A percentile compares a stretch with the other conserved stretches of the same genome.
These are phyloP conservation scores for Discoglossus pictus DNA, from an alignment of 2,797 vertebrate species.

Conservation along the genomic window DNA sequence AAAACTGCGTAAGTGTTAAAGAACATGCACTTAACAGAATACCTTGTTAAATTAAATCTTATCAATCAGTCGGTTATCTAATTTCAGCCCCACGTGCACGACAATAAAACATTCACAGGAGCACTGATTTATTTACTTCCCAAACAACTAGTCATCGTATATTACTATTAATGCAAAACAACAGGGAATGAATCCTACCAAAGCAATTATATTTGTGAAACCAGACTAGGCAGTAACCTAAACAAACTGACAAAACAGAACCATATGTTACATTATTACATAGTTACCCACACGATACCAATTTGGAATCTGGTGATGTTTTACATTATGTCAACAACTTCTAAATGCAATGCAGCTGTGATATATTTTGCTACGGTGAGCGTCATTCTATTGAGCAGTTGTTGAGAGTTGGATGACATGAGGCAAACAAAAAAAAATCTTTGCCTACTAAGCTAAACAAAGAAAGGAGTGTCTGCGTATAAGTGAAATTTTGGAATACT, in stretches of 20 bases:
- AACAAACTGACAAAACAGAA: constrained; percentile 46
- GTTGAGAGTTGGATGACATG: constrained; percentile 18
- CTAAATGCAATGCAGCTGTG: constrained; percentile 43
- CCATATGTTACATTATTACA: constrained; percentile 47
- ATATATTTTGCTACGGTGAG: constrained; percentile 11
- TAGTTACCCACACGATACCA: constrained; percentile 45
- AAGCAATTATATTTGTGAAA: constrained; percentile 39
- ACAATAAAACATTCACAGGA: constrained; percentile 38
- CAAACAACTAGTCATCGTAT: constrained; percentile 33
- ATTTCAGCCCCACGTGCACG: constrained; percentile 17
- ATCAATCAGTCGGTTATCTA: constrained; percentile 41
- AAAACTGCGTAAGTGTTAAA: constrained; percentile 23
- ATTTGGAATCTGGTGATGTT: constrained; percentile 47
- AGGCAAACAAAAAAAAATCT: constrained; percentile 26
- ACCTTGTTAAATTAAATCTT: constrained; percentile 29
- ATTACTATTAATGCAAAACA: constrained; percentile 45
- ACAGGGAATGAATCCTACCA: constrained; percentile 34
- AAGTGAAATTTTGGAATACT: constrained; percentile 32
- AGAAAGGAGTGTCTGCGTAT: constrained; percentile 25
- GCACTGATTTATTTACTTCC: constrained; percentile 43
- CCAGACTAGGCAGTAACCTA: constrained; percentile 31
- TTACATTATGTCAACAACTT: constrained; percentile 50
- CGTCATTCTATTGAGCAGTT: constrained; percentile 26
- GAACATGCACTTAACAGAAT: constrained; percentile 25
- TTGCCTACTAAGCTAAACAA: constrained; percentile 32